Conservation (phyloP, 2,888 invertebrate species). For the Iphiclides podalirius region DNA sequence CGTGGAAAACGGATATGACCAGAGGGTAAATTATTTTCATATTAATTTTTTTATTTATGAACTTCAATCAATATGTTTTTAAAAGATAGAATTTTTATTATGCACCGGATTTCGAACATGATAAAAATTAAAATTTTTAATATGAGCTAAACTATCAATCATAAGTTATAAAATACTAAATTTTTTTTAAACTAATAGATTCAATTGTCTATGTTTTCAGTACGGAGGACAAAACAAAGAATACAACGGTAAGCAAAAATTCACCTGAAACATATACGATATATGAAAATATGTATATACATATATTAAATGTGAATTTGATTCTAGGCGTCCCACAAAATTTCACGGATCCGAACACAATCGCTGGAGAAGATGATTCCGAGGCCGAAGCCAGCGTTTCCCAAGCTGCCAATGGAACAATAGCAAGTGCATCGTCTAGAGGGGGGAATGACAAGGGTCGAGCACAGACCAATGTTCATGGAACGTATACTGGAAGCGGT, state of each 20-base stretch:
- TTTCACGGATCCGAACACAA: slow-evolving; percentile 57
- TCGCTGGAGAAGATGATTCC: slow-evolving; percentile 85
- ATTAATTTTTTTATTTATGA: neutral
- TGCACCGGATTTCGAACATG: too few species aligned
- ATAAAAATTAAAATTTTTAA: too few species aligned
- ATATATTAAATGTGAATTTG: slow-evolving; percentile 7
- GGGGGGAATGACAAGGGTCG: slow-evolving; percentile 87
- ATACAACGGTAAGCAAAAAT: slow-evolving; percentile 29
- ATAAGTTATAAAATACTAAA: too few species aligned
- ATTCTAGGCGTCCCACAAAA: slow-evolving; percentile 61
- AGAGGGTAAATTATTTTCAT: slow-evolving; percentile 33
- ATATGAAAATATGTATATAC: too few species aligned
- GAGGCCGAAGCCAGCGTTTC: slow-evolving; percentile 85
- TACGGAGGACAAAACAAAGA: slow-evolving; percentile 22
- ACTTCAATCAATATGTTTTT: neutral
- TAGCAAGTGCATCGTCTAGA: slow-evolving; percentile 88
- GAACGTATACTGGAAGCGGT: slow-evolving; percentile 87
- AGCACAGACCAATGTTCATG: slow-evolving; percentile 91
- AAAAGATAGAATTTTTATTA: neutral
- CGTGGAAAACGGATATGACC: slow-evolving; percentile 12
- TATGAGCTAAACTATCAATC: too few species aligned
- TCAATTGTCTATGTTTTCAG: slow-evolving; percentile 31
- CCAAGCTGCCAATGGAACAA: slow-evolving; percentile 81
- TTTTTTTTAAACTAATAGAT: too few species aligned
- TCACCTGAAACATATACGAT: too few species aligned